Evolutionary conservation across 1,140 invertebrate genomes (phyloP).

Genomic region (Pogonomyrmex barbatus): DNA sequence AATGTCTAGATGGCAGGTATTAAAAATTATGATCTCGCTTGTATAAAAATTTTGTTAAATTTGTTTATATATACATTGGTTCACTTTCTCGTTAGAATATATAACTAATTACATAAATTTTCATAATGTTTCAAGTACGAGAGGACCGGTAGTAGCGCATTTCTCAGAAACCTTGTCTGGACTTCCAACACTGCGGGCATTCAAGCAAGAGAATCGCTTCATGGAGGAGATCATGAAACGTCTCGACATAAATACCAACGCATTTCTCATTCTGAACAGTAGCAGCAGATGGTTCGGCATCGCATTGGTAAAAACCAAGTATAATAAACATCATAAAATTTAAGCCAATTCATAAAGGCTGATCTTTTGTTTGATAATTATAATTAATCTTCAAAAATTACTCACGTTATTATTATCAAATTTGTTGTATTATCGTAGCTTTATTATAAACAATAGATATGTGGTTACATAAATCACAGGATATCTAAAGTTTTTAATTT

Average conservation of each 20-base stretch:
- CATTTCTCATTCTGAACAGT: constrained; percentile 92
- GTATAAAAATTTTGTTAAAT: background rate
- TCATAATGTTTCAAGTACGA: constrained; percentile 85
- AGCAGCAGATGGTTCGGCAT: constrained; percentile 94
- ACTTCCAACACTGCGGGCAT: constrained; percentile 90
- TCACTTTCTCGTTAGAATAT: background rate
- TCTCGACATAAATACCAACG: constrained; percentile 91
- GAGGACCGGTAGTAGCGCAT: constrained; percentile 91
- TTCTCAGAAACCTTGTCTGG: constrained; percentile 91
- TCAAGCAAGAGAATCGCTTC: constrained; percentile 89
- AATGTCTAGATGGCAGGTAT: constrained; percentile 79
- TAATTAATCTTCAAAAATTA: background rate
- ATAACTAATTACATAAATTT: constrained; percentile 39
- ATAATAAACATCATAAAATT: background rate
- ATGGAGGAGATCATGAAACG: constrained; percentile 88
- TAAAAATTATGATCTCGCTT: background rate
- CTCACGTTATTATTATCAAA: background rate
- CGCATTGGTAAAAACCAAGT: constrained; percentile 88
- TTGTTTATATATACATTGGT: background rate
- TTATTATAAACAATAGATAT: constrained; percentile 7
- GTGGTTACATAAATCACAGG: background rate
- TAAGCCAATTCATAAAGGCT: background rate
- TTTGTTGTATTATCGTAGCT: background rate
- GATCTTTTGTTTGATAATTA: background rate
- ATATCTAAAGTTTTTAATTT: background rate